Percentiles rank a stretch among this genome's conserved stretches.
Conservation (phyloP, 2,888 invertebrate genomes). For the Lycia hirtaria region DNA sequence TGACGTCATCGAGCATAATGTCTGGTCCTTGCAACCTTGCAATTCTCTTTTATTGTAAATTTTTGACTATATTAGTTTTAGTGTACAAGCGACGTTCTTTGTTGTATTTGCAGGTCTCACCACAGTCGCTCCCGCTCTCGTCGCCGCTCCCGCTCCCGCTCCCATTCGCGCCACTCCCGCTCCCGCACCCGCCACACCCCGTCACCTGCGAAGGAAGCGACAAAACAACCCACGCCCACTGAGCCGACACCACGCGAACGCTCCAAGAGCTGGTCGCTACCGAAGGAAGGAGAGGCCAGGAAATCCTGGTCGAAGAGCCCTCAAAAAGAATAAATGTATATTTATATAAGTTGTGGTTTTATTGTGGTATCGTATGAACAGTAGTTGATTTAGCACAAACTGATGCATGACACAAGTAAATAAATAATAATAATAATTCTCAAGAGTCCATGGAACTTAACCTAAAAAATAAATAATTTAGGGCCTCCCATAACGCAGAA, state of each 20-base stretch:
- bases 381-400: no score
- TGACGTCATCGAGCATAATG: no score
- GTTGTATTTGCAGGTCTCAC: constrained; percentile 59
- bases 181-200: constrained; percentile 45
- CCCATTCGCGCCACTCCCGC: constrained; percentile 59
- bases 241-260: constrained; percentile 41
- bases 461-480: no score
- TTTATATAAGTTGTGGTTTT: constrained; percentile 33
- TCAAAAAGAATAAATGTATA: constrained; percentile 49
- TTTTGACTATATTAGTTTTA: neutral
- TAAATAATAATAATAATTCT: no score
- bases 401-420: no score
- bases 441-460: no score
- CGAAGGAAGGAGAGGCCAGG: constrained; percentile 74
- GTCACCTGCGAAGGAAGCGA: constrained; percentile 28
- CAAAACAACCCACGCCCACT: constrained; percentile 10
- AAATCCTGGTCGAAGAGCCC: constrained; percentile 86
- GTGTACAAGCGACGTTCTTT: no score
- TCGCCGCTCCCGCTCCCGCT: constrained; percentile 27
- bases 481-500: no score
- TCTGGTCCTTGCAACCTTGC: no score
- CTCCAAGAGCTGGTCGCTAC: constrained; percentile 87
- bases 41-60: no score
- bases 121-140: constrained; percentile 61
- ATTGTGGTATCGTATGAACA: no score